Base-by-base conservation (phyloP, 1,140 invertebrate species). In the Phymastichus coffea region DNA sequence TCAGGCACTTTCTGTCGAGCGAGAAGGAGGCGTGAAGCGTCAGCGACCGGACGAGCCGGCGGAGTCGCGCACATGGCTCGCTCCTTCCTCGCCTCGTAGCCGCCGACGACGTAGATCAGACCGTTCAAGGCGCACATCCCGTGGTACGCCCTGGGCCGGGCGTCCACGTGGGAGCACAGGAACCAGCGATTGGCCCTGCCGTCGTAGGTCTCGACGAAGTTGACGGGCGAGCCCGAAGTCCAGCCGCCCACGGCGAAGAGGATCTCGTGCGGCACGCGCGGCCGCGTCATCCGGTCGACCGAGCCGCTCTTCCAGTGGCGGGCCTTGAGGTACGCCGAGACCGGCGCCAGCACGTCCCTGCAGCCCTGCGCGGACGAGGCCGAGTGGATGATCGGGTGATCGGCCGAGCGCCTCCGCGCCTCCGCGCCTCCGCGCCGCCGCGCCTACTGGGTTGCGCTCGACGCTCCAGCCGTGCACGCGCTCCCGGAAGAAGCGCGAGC, bases 191-290 rank as follows among this genome's bases (percentile, higher is more conserved):
- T 84, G 12, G 85, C 85, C 70, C 71, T 74, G n/a, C 81, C 83
- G 62, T 92, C 90, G 75, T 91, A 92, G 6, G 86, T 89, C 78
- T 92, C 90, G 17, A 92, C 82, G 66, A 88, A 86, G 77, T 85
- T 90, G 0, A 88, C 91, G 2, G 90, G 89, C 59, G 86, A 87
- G 12, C 88, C 88, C 3, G 86, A 86, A 66, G 86, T 90, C 91
- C 91, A 93, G 4, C 91, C 91, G 6, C 90, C 88, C 44, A 90
- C 82, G 6, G 86, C 85, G 68, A 91, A 90, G 1, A 91, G 68
- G 44, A 90, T 83, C 67, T 88, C 86, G 61, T 85, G 82, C 0
- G 89, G 88, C 37, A 89, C 81, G 52, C 89, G 70, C 0, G 88
- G 86, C 40, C 86, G 73, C 14, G 82, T 77, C 3, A 87, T 64